Evolutionary conservation across 2,797 vertebrate species (phyloP).

Genomic region (Varecia variegata): DNA sequence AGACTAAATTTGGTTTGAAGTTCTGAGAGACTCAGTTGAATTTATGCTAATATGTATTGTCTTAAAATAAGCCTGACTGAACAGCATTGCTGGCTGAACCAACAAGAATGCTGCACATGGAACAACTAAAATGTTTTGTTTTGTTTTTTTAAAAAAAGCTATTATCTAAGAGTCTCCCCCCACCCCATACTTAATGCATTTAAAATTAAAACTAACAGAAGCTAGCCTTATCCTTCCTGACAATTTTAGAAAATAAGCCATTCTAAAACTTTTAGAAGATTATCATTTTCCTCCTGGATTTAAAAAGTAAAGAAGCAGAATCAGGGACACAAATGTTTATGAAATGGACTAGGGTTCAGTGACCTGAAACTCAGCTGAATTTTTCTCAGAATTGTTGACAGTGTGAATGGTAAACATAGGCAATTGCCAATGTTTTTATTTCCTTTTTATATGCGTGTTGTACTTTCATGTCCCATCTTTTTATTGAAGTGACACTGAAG

Average conservation of each 20-base stretch:
- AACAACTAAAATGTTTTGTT: background rate
- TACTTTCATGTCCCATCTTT: background rate
- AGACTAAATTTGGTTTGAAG: background rate
- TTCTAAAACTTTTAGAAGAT: slow-evolving; percentile 41
- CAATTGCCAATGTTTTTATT: slow-evolving; percentile 12
- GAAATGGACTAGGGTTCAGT: slow-evolving; percentile 4
- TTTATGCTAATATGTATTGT: slow-evolving; percentile 1
- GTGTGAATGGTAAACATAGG: background rate
- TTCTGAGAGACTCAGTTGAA: background rate
- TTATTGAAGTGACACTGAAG: background rate
- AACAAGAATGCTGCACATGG: background rate
- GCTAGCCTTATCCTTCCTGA: slow-evolving; percentile 12
- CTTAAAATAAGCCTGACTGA: slow-evolving; percentile 37
- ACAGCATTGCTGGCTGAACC: slow-evolving; percentile 1
- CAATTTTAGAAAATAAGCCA: slow-evolving; percentile 49
- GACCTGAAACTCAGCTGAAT: background rate
- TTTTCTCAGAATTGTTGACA: slow-evolving; percentile 64
- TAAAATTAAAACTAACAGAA: slow-evolving; percentile 39
- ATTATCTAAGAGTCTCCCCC: background rate
- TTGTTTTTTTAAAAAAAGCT: background rate
- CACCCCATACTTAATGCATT: background rate
- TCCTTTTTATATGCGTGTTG: background rate
- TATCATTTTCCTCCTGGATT: slow-evolving; percentile 50
- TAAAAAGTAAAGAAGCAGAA: slow-evolving; percentile 25
- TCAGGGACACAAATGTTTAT: slow-evolving; percentile 20